A percentile compares a stretch with the other conserved stretches of the same genome.
phyloP scores from a whole-genome alignment of 2,797 vertebrate species.

The Hippocampus kuda region DNA sequence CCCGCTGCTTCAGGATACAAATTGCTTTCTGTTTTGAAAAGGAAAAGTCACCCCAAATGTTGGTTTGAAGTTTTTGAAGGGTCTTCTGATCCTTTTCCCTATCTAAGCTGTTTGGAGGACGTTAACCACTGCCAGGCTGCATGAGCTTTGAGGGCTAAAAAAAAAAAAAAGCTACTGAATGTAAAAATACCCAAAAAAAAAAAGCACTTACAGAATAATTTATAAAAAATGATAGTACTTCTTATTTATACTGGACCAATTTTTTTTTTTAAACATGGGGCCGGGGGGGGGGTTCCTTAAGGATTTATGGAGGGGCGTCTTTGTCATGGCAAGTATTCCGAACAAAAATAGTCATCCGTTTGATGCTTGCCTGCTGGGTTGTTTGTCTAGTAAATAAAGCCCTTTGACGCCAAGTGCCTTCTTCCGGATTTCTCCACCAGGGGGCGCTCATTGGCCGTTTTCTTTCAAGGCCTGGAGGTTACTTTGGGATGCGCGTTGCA shows the following conservation, averaged over 20 bases:
- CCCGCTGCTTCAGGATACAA: constrained; percentile 45
- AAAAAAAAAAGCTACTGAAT: constrained; percentile 64
- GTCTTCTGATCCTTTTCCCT: constrained; percentile 23
- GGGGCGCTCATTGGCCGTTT: constrained; percentile 29
- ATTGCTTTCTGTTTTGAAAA: constrained; percentile 24
- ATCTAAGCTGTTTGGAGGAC: constrained; percentile 5
- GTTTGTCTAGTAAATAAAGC: background rate
- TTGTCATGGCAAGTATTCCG: constrained; percentile 61
- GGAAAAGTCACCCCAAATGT: background rate
- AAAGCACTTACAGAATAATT: constrained; percentile 46
- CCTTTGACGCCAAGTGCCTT: background rate
- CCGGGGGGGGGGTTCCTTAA: background rate
- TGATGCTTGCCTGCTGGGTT: constrained; percentile 39
- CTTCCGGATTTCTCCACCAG: constrained; percentile 29
- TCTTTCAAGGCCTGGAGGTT: constrained; percentile 46
- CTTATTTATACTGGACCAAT: constrained; percentile 61
- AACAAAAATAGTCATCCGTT: constrained; percentile 41
- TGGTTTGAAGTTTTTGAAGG: constrained; percentile 11
- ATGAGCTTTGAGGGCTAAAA: constrained; percentile 68
- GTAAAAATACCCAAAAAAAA: constrained; percentile 43
- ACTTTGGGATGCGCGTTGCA: constrained; percentile 53
- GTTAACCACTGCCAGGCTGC: constrained; percentile 63
- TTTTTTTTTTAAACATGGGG: background rate
- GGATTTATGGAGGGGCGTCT: constrained; percentile 23
- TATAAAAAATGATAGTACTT: constrained; percentile 38